Conservation (phyloP, 2,797 vertebrate species). For the Myotis findleyi region DNA sequence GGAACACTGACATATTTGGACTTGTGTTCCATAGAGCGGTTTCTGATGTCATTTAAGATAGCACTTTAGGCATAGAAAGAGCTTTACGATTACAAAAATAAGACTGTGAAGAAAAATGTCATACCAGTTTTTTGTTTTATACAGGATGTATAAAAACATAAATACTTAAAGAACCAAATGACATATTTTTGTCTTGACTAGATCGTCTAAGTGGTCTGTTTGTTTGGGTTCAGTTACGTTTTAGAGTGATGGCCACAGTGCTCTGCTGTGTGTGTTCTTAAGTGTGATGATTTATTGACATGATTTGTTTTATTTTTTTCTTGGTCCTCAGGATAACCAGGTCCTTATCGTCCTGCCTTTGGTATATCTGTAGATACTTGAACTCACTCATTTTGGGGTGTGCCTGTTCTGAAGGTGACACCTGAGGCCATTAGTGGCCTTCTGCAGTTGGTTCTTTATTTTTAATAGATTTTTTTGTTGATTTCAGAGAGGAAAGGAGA, state of each 20-base stretch:
- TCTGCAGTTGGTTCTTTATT: background rate
- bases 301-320: background rate
- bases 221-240: background rate
- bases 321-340: background rate
- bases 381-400: background rate
- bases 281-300: background rate
- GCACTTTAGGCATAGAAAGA: background rate
- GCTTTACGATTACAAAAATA: conserved; percentile 16
- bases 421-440: background rate
- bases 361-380: background rate
- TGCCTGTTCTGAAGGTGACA: background rate
- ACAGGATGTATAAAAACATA: background rate
- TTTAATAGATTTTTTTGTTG: too few species aligned
- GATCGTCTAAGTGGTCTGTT: background rate
- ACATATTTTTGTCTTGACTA: background rate
- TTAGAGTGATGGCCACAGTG: background rate
- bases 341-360: background rate
- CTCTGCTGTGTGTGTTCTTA: background rate
- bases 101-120: background rate
- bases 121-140: background rate
- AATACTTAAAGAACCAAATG: background rate
- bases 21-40: background rate
- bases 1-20: background rate
- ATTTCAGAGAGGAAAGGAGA: too few species aligned
- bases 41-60: background rate